Conservation (phyloP, 2,113 vertebrate species). For the Struthio camelus region DNA sequence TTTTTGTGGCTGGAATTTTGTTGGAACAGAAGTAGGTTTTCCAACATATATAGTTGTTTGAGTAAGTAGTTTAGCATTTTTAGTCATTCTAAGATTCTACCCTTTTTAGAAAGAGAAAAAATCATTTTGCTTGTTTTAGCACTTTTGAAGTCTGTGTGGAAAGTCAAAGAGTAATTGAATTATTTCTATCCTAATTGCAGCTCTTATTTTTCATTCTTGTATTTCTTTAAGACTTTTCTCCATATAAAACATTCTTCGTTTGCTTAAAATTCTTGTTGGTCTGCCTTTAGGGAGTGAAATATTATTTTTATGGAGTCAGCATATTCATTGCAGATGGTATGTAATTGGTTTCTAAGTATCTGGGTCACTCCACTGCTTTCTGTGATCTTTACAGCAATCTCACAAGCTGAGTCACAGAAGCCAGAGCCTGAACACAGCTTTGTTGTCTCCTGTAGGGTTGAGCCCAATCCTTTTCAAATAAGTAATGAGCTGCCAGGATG, state of each 20-base stretch:
- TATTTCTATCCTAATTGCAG: not conserved
- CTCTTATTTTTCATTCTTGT: not conserved
- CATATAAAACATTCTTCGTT: not conserved
- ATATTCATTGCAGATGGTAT: conserved; percentile 28
- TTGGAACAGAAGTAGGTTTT: not conserved
- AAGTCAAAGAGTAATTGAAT: not conserved
- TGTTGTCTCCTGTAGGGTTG: conserved; percentile 15
- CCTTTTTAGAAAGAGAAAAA: not conserved
- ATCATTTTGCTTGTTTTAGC: not conserved
- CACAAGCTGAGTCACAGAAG: not conserved
- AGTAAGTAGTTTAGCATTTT: not conserved
- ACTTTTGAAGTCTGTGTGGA: not conserved
- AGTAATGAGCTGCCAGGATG: not conserved
- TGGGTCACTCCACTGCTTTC: conserved; percentile 44
- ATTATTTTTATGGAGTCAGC: conserved; percentile 17
- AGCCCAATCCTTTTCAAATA: not conserved
- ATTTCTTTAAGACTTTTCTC: not conserved
- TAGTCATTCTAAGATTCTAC: not conserved
- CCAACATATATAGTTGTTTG: not conserved
- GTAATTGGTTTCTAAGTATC: conserved; percentile 51
- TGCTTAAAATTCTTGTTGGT: not conserved
- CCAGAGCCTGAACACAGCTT: not conserved
- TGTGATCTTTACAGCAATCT: conserved; percentile 21
- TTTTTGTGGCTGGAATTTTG: not conserved
- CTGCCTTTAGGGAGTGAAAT: conserved; percentile 19